Evolutionary conservation across 1,140 invertebrate species (phyloP).

Genomic region (Harpegnathos saltator): DNA sequence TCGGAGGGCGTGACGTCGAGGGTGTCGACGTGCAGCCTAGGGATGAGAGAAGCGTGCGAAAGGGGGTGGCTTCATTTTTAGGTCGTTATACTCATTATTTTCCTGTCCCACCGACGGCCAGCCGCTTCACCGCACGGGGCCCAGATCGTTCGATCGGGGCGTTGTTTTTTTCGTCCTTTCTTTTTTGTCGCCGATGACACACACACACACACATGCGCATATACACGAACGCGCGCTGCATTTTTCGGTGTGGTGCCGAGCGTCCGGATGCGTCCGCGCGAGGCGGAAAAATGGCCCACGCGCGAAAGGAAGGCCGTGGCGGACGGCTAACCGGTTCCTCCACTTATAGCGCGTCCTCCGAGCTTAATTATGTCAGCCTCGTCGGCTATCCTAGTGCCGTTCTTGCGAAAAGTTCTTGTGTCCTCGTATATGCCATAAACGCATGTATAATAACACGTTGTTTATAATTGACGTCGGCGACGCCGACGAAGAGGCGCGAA

Average conservation of each 20-base stretch:
- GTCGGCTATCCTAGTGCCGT: conserved; percentile 34
- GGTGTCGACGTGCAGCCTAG: conserved; percentile 48
- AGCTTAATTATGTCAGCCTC: conserved; percentile 38
- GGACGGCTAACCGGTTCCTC: conserved; percentile 43
- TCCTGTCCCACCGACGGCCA: conserved; percentile 4
- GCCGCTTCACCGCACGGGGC: conserved; percentile 2
- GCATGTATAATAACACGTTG: too few relatives aligned
- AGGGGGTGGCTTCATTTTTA: conserved; percentile 78
- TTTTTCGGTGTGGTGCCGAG: conserved; percentile 21
- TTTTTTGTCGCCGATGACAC: conserved; percentile 1
- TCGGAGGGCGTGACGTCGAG: conserved; percentile 32
- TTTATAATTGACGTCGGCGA: conserved; percentile 38
- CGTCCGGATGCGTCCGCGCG: neutral
- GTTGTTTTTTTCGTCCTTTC: neutral
- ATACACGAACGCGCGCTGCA: neutral
- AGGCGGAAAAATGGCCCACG: conserved; percentile 33
- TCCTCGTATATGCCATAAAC: too few relatives aligned
- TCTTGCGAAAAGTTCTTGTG: conserved; percentile 42
- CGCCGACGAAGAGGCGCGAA: conserved; percentile 9
- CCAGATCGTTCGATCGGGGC: conserved; percentile 6
- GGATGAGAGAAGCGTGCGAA: conserved; percentile 56
- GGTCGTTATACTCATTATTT: conserved; percentile 80
- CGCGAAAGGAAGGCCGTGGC: conserved; percentile 52
- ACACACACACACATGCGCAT: too few relatives aligned
- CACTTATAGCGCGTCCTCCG: conserved; percentile 19